Base-by-base conservation (phyloP, 2,888 invertebrate genomes). In the Chaetogeoica ovagalla region DNA sequence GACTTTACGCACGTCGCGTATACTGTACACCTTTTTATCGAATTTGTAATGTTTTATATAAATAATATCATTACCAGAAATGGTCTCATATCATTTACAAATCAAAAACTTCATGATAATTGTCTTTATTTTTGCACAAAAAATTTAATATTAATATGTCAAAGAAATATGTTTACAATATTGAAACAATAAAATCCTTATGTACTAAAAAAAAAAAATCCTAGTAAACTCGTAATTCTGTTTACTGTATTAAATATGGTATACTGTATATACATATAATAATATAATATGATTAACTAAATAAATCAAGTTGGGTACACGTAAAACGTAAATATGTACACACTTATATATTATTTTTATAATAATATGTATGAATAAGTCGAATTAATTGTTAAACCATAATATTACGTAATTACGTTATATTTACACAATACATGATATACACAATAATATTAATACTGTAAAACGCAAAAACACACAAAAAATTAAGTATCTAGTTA, bases 91-190 rank as follows among this genome's bases (percentile, higher is more conserved):
- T 30, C 4, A 66, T 43, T 43, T 15, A 21, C 15, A 66, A 21
- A 48, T 43, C 15, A n/a, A 48, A 15, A 65, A 66, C 17, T 17
- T 62, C 62, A 62, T 30, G 72, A 52, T 73, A 60, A 30, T 72
- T 52, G 48, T 73, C 62, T 73, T 73, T 73, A 73, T 73, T 73
- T 72, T 73, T 52, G 48, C 72, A 73, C 72, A 73, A 73, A 30
- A 30, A 30, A 62, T 73, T 62, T 73, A 62, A 68, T 62, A 30
- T 23, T 62, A 69, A 62, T 43, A 60, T 71, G 23, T 43, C 71
- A 59, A 71, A 59, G 71, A 72, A 72, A 48, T 30, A 30, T 62
- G 72, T 30, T 63, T 63, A 73, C 62, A 23, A 62, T 52, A 52
- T 73, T 37, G 21, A 73, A 62, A 73, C 73, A 63, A 73, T 63